A percentile compares a stretch with the other conserved stretches of the same genome.
phyloP scores from a whole-genome alignment of 2,113 vertebrate genomes.

The Tragelaphus scriptus region DNA sequence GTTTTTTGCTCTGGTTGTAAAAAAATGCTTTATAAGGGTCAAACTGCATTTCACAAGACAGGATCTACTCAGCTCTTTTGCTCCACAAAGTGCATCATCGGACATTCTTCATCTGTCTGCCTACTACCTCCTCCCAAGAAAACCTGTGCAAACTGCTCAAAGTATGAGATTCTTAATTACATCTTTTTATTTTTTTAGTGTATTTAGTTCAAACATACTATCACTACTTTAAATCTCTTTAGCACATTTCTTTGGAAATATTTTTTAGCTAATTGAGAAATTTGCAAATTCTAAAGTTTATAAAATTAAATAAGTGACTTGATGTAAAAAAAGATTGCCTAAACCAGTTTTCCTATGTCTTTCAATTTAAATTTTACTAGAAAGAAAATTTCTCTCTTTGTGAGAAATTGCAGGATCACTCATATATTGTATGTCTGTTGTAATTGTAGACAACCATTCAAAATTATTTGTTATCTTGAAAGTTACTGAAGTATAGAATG shows the following conservation, averaged over 20 bases:
- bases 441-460: not conserved
- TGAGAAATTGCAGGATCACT: not conserved
- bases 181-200: not conserved
- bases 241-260: not conserved
- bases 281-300: conserved; percentile 11
- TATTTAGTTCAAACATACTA: not conserved
- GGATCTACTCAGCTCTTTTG: conserved; percentile 93
- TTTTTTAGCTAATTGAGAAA: conserved; percentile 21
- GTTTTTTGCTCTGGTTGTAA: conserved; percentile 92
- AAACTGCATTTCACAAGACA: conserved; percentile 95
- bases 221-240: not conserved
- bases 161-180: conserved; percentile 78
- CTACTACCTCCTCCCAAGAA: conserved; percentile 77
- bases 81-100: conserved; percentile 91
- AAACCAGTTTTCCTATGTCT: not conserved
- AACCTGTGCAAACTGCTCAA: conserved; percentile 90
- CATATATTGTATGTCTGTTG: not conserved
- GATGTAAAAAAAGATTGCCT: not conserved
- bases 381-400: not conserved
- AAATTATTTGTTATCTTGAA: conserved; percentile 14
- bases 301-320: not conserved
- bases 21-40: conserved; percentile 91
- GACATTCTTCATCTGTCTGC: conserved; percentile 82
- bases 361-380: not conserved
- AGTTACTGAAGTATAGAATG: not conserved